Conservation (phyloP, 2,113 vertebrate species). For the Struthio camelus region DNA sequence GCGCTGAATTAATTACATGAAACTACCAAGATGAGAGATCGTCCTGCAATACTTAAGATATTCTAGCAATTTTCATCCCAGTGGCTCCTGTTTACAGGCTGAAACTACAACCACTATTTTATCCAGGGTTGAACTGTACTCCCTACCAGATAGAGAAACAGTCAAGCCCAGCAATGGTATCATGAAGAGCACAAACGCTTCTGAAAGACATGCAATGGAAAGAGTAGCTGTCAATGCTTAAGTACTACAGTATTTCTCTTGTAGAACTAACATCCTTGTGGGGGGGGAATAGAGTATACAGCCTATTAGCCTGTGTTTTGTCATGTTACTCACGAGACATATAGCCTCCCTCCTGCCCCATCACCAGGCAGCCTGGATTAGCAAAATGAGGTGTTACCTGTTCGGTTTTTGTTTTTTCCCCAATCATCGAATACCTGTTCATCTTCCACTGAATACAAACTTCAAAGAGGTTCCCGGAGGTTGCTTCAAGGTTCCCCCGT, state of each 20-base stretch:
- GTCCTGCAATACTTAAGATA: neutral
- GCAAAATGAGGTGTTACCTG: neutral
- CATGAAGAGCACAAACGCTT: neutral
- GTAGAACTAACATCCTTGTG: neutral
- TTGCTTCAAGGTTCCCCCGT: neutral
- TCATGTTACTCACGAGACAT: neutral
- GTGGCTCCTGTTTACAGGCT: neutral
- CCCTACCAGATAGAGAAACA: neutral
- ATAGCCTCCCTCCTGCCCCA: neutral
- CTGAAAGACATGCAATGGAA: neutral
- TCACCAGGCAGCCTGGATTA: neutral
- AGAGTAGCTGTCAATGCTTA: neutral
- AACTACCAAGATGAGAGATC: neutral
- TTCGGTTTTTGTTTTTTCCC: neutral
- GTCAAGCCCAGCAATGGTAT: neutral
- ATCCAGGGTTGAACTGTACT: neutral
- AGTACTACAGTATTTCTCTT: neutral
- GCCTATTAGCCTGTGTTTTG: neutral
- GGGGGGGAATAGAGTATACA: neutral
- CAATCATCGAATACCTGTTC: neutral
- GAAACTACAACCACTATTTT: neutral
- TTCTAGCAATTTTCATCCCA: neutral
- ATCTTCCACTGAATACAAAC: neutral
- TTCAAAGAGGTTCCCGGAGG: neutral
- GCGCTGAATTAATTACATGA: neutral